A percentile compares a stretch with the other conserved stretches of the same genome.
Evolutionary conservation across 2,888 invertebrate species (phyloP).

Genomic region (Trichopoda pennipes): DNA sequence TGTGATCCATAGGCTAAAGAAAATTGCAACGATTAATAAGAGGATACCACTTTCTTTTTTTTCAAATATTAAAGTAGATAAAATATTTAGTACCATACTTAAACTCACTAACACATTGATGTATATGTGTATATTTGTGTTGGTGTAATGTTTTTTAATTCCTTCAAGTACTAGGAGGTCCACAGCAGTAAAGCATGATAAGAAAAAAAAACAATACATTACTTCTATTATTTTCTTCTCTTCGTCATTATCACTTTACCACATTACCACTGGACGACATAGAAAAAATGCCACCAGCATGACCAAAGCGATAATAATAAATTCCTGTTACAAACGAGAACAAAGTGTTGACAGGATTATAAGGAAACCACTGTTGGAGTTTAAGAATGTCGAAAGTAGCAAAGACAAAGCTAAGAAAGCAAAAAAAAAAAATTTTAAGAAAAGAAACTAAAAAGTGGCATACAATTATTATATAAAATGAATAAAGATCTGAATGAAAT

Average conservation of each 20-base stretch:
- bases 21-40: slow-evolving; percentile 53
- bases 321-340: slow-evolving; percentile 66
- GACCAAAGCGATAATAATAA: slow-evolving; percentile 69
- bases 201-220: slow-evolving; percentile 3
- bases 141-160: slow-evolving; percentile 25
- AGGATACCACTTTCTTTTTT: slow-evolving; percentile 17
- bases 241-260: slow-evolving; percentile 45
- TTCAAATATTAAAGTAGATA: slow-evolving; percentile 11
- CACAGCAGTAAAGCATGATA: slow-evolving; percentile 1
- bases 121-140: background rate
- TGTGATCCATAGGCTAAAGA: slow-evolving; percentile 32
- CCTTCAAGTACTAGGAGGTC: slow-evolving; percentile 35
- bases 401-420: slow-evolving; percentile 21
- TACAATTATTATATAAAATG: slow-evolving; percentile 19
- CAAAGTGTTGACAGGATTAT: slow-evolving; percentile 66
- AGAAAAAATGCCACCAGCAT: slow-evolving; percentile 53
- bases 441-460: slow-evolving; percentile 26
- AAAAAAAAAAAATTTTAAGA: background rate
- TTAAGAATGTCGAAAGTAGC: slow-evolving; percentile 54
- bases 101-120: background rate
- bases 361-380: slow-evolving; percentile 66
- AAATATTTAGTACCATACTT: slow-evolving; percentile 17
- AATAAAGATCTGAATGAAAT: slow-evolving; percentile 33
- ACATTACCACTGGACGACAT: slow-evolving; percentile 24
- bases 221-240: slow-evolving; percentile 22